Evolutionary conservation across 1,140 invertebrate species (phyloP).

Genomic region (Dendrolimus kikuchii): DNA sequence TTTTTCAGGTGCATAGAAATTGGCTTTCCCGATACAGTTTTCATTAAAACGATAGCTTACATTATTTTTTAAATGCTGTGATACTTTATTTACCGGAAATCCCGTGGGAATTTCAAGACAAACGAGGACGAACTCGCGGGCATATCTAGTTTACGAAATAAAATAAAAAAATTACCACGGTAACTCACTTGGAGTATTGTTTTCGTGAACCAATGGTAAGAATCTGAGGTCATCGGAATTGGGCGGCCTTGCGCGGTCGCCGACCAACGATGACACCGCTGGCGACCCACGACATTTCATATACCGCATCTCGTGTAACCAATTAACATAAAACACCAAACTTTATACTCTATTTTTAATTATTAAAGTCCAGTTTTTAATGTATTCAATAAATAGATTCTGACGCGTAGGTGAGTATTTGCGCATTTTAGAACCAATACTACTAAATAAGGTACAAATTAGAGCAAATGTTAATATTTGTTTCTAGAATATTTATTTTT

Average conservation of each 20-base stretch:
- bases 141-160: too few species aligned
- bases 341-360: slow-evolving; percentile 5
- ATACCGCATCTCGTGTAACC: slow-evolving; percentile 24
- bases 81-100: too few species aligned
- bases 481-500: slow-evolving; percentile 2
- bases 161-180: slow-evolving; percentile 2
- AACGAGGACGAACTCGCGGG: too few species aligned
- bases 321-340: slow-evolving; percentile 17
- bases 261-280: slow-evolving; percentile 46
- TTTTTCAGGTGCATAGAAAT: too few species aligned
- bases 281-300: slow-evolving; percentile 43
- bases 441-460: slow-evolving; percentile 6
- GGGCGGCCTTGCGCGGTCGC: slow-evolving; percentile 61
- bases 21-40: too few species aligned
- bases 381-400: not conserved
- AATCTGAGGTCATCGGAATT: slow-evolving; percentile 56
- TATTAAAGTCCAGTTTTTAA: slow-evolving; percentile 11
- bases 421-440: too few species aligned
- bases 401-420: too few species aligned
- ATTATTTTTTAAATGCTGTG: slow-evolving; percentile 8
- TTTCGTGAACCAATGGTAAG: slow-evolving; percentile 25
- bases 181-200: slow-evolving; percentile 1
- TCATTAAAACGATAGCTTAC: not conserved
- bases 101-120: too few species aligned
- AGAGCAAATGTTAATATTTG: slow-evolving; percentile 3